Conservation (phyloP, 2,797 vertebrate genomes). For the Lutjanus campechanus region DNA sequence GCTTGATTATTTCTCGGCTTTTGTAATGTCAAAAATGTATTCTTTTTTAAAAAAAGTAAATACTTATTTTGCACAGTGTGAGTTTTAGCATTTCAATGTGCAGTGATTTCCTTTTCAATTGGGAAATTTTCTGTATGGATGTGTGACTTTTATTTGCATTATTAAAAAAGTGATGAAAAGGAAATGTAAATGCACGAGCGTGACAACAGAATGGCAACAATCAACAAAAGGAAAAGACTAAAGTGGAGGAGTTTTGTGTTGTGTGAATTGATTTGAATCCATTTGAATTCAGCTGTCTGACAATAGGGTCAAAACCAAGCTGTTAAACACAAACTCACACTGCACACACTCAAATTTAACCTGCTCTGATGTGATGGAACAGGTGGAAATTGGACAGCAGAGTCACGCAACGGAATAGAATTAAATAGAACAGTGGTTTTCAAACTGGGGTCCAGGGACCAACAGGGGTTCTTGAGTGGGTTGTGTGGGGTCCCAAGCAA, state of each 20-base stretch:
- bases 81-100: constrained; percentile 42
- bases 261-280: constrained; percentile 14
- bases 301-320: neutral
- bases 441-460: too few relatives aligned
- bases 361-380: constrained; percentile 13
- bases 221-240: constrained; percentile 15
- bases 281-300: constrained; percentile 22
- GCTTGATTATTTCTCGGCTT: constrained; percentile 50
- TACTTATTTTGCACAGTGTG: constrained; percentile 19
- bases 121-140: constrained; percentile 3
- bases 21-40: constrained; percentile 29
- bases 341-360: neutral
- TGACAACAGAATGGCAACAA: constrained; percentile 36
- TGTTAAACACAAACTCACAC: neutral
- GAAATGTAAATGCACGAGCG: constrained; percentile 15
- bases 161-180: constrained; percentile 5
- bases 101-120: constrained; percentile 42
- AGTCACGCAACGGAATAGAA: neutral
- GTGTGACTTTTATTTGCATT: constrained; percentile 29
- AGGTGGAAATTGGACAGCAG: neutral
- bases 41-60: constrained; percentile 26
- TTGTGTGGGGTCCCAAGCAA: too few relatives aligned
- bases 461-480: too few relatives aligned
- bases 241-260: constrained; percentile 15
- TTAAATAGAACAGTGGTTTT: too few relatives aligned